Conservation (phyloP, 2,113 vertebrate species). For the Fregetta grallaria region DNA sequence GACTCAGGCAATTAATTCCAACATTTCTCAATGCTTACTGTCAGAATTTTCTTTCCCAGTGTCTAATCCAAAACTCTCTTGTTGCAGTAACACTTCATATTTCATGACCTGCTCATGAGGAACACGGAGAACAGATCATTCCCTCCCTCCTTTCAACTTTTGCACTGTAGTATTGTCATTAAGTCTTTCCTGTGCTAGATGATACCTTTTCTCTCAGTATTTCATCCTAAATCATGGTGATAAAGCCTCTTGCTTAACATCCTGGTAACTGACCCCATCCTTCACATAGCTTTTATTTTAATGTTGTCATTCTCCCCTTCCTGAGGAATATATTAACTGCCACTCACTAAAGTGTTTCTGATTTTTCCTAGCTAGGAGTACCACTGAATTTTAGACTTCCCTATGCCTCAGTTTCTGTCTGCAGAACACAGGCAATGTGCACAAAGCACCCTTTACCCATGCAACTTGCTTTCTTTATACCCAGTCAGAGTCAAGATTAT, state of each 20-base stretch:
- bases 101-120: neutral
- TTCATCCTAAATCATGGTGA: neutral
- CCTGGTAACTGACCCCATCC: neutral
- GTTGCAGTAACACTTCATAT: neutral
- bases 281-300: neutral
- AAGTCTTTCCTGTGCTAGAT: neutral
- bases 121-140: neutral
- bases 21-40: neutral
- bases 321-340: neutral
- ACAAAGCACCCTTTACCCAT: neutral
- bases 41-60: neutral
- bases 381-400: neutral
- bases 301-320: neutral
- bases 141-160: neutral
- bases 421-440: neutral
- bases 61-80: neutral
- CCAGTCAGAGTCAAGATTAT: neutral
- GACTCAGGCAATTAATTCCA: neutral
- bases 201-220: neutral
- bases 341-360: neutral
- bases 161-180: neutral
- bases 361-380: neutral
- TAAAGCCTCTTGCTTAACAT: neutral
- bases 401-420: neutral
- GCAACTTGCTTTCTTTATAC: neutral